Conservation (phyloP, 2,888 invertebrate species). For the Acanthoscelides obtectus region DNA sequence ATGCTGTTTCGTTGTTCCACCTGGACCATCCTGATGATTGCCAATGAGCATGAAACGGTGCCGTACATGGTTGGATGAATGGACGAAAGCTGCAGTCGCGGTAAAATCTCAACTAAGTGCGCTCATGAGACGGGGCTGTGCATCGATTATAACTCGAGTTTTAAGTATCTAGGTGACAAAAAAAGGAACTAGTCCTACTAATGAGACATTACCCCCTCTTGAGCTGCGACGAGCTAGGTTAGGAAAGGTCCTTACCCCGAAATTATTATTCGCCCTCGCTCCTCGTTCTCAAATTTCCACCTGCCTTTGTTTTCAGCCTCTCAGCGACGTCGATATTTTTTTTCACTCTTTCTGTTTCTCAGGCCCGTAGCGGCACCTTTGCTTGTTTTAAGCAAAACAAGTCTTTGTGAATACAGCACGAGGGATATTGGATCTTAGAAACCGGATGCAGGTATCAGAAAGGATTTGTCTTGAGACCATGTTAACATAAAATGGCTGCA, state of each 20-base stretch:
- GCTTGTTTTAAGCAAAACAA: neutral
- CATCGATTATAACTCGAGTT: slow-evolving; percentile 35
- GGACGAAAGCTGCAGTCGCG: no score
- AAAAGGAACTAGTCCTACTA: slow-evolving; percentile 33
- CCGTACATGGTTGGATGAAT: no score
- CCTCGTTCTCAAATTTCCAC: slow-evolving; percentile 21
- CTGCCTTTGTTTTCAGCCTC: slow-evolving; percentile 23
- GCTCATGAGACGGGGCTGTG: slow-evolving; percentile 3
- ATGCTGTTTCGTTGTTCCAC: no score
- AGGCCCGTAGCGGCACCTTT: neutral
- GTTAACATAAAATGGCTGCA: no score
- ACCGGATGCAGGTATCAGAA: no score
- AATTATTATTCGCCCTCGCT: slow-evolving; percentile 22
- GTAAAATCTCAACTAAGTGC: no score
- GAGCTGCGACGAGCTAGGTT: slow-evolving; percentile 17
- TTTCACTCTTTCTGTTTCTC: slow-evolving; percentile 12
- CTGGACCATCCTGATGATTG: no score
- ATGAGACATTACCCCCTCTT: slow-evolving; percentile 34
- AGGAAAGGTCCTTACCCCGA: slow-evolving; percentile 26
- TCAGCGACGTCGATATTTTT: slow-evolving; percentile 9
- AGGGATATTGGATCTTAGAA: no score
- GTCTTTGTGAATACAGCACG: neutral
- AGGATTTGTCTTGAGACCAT: no score
- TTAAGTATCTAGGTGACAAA: slow-evolving; percentile 35
- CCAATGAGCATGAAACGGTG: no score